A percentile compares a stretch with the other conserved stretches of the same genome.
Evolutionary conservation across 2,888 invertebrate genomes (phyloP).

Genomic region (Hoplodrina blanda): DNA sequence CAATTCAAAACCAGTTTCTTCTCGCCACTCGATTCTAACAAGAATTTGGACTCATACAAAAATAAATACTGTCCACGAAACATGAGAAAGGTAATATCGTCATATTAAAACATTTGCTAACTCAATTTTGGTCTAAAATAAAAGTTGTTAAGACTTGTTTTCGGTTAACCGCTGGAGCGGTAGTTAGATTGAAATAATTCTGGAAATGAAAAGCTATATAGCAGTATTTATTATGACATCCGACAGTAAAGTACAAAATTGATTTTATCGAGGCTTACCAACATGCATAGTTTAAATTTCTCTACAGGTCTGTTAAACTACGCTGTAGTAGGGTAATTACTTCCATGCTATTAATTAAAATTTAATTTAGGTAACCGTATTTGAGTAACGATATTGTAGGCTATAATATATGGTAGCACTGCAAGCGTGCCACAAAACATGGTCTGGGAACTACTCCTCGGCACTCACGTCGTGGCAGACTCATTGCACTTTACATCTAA

Average conservation of each 20-base stretch:
- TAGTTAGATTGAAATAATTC: conserved; percentile 79
- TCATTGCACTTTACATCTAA: conserved; percentile 18
- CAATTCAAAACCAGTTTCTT: conserved; percentile 85
- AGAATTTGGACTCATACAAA: conserved; percentile 89
- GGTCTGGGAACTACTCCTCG: conserved; percentile 9
- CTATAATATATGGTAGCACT: conserved; percentile 39
- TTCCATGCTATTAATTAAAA: conserved; percentile 76
- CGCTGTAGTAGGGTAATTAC: conserved; percentile 75
- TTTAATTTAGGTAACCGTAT: conserved; percentile 72
- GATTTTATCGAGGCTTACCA: conserved; percentile 84
- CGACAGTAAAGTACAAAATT: conserved; percentile 88
- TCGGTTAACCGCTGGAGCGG: conserved; percentile 68
- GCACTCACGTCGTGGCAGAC: conserved; percentile 24
- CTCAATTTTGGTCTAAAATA: conserved; percentile 77
- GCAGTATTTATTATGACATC: conserved; percentile 89
- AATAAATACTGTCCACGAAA: conserved; percentile 89
- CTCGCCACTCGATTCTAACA: conserved; percentile 87
- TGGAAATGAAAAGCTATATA: conserved; percentile 83
- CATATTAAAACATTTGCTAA: conserved; percentile 76
- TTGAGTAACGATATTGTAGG: conserved; percentile 66
- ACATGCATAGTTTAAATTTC: conserved; percentile 82
- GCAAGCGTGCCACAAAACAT: conserved; percentile 17
- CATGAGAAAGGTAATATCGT: conserved; percentile 85
- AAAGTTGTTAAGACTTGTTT: conserved; percentile 78
- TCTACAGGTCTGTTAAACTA: conserved; percentile 69